Base-by-base conservation (phyloP, 2,113 vertebrate species). In the Zosterops lateralis region DNA sequence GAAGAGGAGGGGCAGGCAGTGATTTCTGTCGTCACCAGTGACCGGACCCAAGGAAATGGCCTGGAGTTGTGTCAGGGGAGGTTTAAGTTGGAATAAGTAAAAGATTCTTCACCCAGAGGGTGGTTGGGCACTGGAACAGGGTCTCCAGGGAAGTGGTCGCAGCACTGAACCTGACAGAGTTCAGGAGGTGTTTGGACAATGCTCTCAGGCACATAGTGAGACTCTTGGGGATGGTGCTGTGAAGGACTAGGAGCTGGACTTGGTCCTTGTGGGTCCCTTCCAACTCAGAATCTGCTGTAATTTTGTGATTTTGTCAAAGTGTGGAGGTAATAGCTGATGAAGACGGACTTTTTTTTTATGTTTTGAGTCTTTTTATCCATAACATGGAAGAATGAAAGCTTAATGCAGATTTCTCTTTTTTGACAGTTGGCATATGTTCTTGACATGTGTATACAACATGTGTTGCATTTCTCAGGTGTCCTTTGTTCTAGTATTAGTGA, bases 151-250 rank as follows among this genome's bases (percentile, higher is more conserved):
- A 4, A 67, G 32, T 21, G 19, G 10, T 47, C 4, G 10, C 24
- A 60, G n/a, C 53, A 67, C 10, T 38, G 31, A 40, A 20, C 20
- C n/a, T 61, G 29, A 12, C 9, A 31, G 53, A 53, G 13, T n/a
- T 74, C 10, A 17, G 31, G 44, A 66, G 12, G 24, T 28, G 8
- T 60, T 60, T 53, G 38, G 19, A 21, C 10, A 28, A 2, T 53
- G 13, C 38, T 60, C 38, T 34, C 0, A 0, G n/a, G 16, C 7
- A 0, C 15, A 17, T 12, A 53, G 2, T 47, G 32, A 53, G 61
- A 40, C 8, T 74, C 19, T 8, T 53, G 38, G 11, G 7, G 9
- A 6, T 60, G 54, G 16, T 21, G 3, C 19, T 74, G 11, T 75
- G 54, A 24, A 26, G 70, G n/a, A 16, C 9, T 2, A 21, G 24